Evolutionary conservation across 2,888 invertebrate species (phyloP), one percentile per base, ranked within the genome.

Genomic region (Heliconius hortense): DNA sequence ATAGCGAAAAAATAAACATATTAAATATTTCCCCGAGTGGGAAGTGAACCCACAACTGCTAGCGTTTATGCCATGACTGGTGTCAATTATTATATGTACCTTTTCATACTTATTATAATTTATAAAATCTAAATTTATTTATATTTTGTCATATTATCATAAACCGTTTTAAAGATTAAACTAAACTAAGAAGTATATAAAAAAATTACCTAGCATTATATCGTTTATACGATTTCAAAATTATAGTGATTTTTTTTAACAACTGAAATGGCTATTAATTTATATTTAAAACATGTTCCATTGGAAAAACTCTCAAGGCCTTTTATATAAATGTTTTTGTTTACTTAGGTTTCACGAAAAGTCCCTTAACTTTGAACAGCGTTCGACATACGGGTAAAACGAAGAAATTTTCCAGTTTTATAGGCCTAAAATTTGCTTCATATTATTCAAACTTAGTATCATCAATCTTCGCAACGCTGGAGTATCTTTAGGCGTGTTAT

Each of bases 301-400:
- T n/a, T 59, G n/a, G 8, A n/a, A 70, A 24, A 24, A 59, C n/a
- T 53, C 7, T 48, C 24, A 43, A 64, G 56, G 53, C 35, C 39
- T 71, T 70, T 63, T 43, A 48, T 28, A 62, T 18, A 68, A 68
- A 26, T 24, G 48, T 35, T 60, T 69, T 31, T 48, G 68, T 53
- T 69, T 62, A 53, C 21, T 62, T 60, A 74, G 24, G 74, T 48
- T 74, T 62, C 74, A 31, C 11, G 28, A n/a, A 59, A 48, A 31
- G 67, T 53, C 48, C 60, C 18, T 31, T 62, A 31, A 56, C 59
- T 69, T 69, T 26, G 13, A 11, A 63, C 62, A 63, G 24, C 48
- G 28, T 28, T 48, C 48, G 62, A 48, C 62, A 31, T 69, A 67
- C 18, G 48, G 21, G 48, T 53, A 15, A 26, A 26, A 24, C 53